Percentiles rank a stretch among this genome's conserved stretches.
These are phyloP conservation scores for Ormyrus rosae DNA, from an alignment of 2,888 invertebrate genomes.

Conservation along the genomic window DNA sequence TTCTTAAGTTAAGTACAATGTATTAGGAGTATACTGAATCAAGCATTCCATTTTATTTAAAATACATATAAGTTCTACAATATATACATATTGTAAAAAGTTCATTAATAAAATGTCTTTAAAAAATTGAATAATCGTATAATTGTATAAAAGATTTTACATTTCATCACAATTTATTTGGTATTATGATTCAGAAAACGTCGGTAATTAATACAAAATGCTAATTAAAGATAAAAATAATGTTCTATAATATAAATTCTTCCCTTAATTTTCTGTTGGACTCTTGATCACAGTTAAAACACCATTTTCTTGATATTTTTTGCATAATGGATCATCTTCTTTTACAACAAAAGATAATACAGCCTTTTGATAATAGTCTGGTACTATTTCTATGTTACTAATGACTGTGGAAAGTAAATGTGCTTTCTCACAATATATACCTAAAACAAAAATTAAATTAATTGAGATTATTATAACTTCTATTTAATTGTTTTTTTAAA, in stretches of 20 bases:
- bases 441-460: constrained; percentile 66
- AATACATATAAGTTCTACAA: constrained; percentile 46
- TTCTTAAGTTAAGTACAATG: constrained; percentile 32
- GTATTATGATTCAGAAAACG: constrained; percentile 54
- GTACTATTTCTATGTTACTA: constrained; percentile 88
- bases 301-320: constrained; percentile 80
- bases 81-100: constrained; percentile 53
- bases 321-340: constrained; percentile 85
- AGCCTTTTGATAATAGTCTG: constrained; percentile 90
- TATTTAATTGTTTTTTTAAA: not conserved
- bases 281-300: constrained; percentile 67
- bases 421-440: constrained; percentile 89
- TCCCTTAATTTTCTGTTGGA: constrained; percentile 44
- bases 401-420: constrained; percentile 94
- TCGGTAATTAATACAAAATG: constrained; percentile 55
- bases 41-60: constrained; percentile 52
- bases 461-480: no score
- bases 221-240: constrained; percentile 57
- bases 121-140: constrained; percentile 37
- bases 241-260: constrained; percentile 49
- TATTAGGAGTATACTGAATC: constrained; percentile 27
- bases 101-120: constrained; percentile 53
- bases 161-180: constrained; percentile 57
- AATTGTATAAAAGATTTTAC: constrained; percentile 48
- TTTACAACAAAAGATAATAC: constrained; percentile 88